These are phyloP conservation scores for Pterocles orientalis DNA, from an alignment of 2,113 vertebrate genomes.

Conservation along the genomic window DNA sequence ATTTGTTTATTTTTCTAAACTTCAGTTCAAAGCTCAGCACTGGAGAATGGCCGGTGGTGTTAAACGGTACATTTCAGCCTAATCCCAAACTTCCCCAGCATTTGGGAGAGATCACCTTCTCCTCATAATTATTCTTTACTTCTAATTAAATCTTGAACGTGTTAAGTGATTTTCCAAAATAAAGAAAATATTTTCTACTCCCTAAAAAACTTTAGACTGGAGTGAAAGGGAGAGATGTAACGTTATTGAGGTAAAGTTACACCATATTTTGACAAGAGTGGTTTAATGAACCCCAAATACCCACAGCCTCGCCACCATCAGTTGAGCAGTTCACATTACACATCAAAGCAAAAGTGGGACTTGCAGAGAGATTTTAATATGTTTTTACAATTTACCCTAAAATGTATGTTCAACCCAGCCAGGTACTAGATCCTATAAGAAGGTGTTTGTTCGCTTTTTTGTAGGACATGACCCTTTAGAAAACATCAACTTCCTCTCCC, in stretches of 20 bases:
- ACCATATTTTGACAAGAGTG: background rate
- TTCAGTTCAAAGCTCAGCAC: background rate
- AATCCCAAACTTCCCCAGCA: background rate
- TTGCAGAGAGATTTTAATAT: background rate
- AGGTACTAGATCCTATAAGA: background rate
- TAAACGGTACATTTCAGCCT: background rate
- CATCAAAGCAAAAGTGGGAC: background rate
- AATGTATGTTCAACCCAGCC: background rate
- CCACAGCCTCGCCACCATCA: background rate
- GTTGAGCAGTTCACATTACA: background rate
- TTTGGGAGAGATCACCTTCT: background rate
- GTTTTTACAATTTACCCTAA: background rate
- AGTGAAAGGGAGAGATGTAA: background rate
- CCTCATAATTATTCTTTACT: background rate
- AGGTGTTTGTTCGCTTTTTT: background rate
- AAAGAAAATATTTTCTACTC: background rate
- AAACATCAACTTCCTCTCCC: background rate
- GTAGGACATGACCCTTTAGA: background rate
- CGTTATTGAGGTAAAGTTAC: background rate
- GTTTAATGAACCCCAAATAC: background rate
- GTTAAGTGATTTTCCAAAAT: background rate
- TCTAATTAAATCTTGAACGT: background rate
- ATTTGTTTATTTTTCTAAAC: constrained; percentile 18
- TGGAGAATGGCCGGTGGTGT: background rate
- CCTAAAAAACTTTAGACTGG: background rate